These are phyloP conservation scores for Motacilla tschutschensis DNA, from an alignment of 2,113 vertebrate genomes.

Conservation along the genomic window DNA sequence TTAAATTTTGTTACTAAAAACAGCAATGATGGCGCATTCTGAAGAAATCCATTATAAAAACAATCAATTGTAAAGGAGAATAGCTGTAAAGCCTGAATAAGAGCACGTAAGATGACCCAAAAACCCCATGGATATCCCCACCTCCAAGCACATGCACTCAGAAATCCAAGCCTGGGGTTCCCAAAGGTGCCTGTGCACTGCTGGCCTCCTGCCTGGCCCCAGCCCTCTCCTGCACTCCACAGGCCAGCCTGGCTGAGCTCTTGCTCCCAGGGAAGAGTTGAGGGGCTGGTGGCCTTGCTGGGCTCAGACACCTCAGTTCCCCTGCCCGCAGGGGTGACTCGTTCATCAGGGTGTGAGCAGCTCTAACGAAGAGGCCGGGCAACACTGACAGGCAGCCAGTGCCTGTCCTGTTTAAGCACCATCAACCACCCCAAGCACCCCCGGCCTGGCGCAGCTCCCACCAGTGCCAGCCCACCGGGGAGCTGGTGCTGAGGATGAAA, in stretches of 20 bases:
- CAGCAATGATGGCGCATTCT: background rate
- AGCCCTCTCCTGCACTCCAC: background rate
- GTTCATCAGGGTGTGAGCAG: background rate
- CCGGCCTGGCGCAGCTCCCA: background rate
- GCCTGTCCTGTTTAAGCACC: background rate
- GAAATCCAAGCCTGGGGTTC: background rate
- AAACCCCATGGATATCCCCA: fast-evolving
- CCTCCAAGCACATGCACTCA: background rate
- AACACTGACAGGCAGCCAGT: background rate
- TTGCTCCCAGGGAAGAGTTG: background rate
- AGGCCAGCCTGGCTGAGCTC: background rate
- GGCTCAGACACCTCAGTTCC: background rate
- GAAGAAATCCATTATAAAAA: background rate
- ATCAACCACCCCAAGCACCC: background rate
- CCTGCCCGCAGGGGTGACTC: background rate
- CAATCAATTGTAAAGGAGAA: background rate
- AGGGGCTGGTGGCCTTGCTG: background rate
- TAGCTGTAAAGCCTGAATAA: background rate
- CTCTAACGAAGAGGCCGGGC: background rate
- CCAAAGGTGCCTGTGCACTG: background rate
- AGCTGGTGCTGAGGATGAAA: background rate
- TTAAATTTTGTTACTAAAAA: background rate
- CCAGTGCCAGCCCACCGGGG: background rate
- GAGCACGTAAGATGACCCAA: background rate
- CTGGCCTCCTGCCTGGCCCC: background rate